Conservation (phyloP, 2,888 invertebrate species). For the Papilio demoleus region DNA sequence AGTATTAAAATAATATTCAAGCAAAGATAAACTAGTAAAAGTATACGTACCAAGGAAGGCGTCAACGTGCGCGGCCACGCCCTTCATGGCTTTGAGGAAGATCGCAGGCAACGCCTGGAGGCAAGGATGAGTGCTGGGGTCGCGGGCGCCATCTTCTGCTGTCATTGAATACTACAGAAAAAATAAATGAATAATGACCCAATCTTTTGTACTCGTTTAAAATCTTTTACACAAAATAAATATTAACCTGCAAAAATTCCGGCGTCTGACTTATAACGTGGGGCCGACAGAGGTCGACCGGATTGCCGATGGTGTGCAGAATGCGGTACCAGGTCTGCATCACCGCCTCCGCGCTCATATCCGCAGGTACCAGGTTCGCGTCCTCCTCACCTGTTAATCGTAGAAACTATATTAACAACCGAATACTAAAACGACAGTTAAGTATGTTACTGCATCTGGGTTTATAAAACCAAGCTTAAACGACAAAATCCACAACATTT, state of each 20-base stretch:
- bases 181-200: not conserved
- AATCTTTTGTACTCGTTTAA: no score
- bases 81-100: constrained; percentile 96
- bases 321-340: constrained; percentile 98
- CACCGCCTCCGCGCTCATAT: constrained; percentile 94
- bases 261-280: constrained; percentile 88
- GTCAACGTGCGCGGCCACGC: constrained; percentile 96
- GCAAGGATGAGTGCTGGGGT: constrained; percentile 96
- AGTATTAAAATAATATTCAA: no score
- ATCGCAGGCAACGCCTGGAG: constrained; percentile 92
- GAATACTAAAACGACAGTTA: no score
- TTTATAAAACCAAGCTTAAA: no score
- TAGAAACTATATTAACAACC: no score
- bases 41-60: constrained; percentile 98
- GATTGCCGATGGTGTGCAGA: constrained; percentile 96
- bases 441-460: no score
- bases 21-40: no score
- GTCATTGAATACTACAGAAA: constrained; percentile 90
- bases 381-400: constrained; percentile 90
- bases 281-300: constrained; percentile 95
- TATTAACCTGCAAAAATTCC: constrained; percentile 81
- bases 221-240: not conserved
- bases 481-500: no score
- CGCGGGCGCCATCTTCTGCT: constrained; percentile 87
- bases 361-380: constrained; percentile 89